These are phyloP conservation scores for Cantharis lateralis DNA, from an alignment of 2,888 invertebrate genomes.

Conservation along the genomic window DNA sequence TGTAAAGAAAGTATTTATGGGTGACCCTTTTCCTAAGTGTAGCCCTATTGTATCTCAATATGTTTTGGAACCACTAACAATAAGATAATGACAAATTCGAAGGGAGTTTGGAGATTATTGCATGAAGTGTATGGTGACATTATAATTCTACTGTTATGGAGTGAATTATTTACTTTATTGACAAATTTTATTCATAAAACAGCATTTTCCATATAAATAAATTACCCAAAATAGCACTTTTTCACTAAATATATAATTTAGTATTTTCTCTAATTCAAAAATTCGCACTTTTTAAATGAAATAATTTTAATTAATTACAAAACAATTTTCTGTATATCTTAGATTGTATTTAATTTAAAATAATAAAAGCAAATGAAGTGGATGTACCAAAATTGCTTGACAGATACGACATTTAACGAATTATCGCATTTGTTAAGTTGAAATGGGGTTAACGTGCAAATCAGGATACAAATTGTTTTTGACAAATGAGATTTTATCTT, in stretches of 20 bases:
- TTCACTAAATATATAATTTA: too few relatives aligned
- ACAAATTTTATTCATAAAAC: not conserved
- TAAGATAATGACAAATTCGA: conserved; percentile 13
- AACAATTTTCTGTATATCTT: not conserved
- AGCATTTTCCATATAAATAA: not conserved
- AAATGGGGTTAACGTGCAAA: conserved; percentile 23
- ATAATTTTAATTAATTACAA: not conserved
- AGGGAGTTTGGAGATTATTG: conserved; percentile 20
- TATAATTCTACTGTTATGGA: not conserved
- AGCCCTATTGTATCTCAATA: conserved; percentile 27
- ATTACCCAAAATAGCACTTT: too few relatives aligned
- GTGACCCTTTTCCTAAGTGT: conserved; percentile 1
- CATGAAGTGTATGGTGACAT: conserved; percentile 4
- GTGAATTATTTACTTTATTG: not conserved
- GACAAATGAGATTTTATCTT: conserved; percentile 29
- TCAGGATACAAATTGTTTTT: conserved; percentile 25
- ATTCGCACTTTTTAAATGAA: not conserved
- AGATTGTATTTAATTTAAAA: not conserved
- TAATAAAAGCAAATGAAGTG: not conserved
- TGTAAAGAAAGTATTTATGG: not conserved
- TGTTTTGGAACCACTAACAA: conserved; percentile 27
- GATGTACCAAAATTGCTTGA: conserved; percentile 5
- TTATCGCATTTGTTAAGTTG: conserved; percentile 26
- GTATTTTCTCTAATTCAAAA: too few relatives aligned
- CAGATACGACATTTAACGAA: conserved; percentile 24